Conservation (phyloP, 1,140 invertebrate species). For the Archivesica marissinica region DNA sequence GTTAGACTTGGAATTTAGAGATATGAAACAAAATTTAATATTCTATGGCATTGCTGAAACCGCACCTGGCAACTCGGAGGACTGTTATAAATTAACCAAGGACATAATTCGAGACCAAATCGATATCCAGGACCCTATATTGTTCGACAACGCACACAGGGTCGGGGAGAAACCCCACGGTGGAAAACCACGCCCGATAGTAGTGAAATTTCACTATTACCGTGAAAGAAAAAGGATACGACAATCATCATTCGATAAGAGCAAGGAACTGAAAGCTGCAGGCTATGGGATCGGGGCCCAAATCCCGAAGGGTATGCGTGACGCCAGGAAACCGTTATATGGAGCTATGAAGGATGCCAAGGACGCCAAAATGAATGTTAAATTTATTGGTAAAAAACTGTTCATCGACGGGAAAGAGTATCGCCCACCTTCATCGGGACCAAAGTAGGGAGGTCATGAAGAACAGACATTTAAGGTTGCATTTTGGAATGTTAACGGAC, state of each 20-base stretch:
- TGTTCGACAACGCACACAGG: too few relatives aligned
- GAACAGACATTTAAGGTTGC: background rate
- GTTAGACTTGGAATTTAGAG: background rate
- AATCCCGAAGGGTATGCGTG: background rate
- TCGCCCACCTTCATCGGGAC: background rate
- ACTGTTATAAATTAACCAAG: background rate
- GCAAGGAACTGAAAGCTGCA: background rate
- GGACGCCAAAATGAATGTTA: background rate
- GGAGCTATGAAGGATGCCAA: conserved; percentile 7
- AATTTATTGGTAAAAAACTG: conserved; percentile 14
- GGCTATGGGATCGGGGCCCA: conserved; percentile 29
- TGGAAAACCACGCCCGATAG: conserved; percentile 12
- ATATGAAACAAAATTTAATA: background rate
- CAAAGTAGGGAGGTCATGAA: background rate
- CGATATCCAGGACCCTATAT: background rate
- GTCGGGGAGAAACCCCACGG: background rate
- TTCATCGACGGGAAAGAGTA: conserved; percentile 4
- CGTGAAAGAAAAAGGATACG: background rate
- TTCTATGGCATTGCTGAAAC: background rate
- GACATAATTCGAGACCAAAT: background rate
- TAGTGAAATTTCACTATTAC: too few relatives aligned
- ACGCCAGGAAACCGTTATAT: too few relatives aligned
- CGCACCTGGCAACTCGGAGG: background rate
- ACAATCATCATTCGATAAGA: background rate
- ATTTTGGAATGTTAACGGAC: conserved; percentile 27